A percentile compares a stretch with the other conserved stretches of the same genome.
Conservation (phyloP, 2,113 vertebrate species). For the Chloebia gouldiae region DNA sequence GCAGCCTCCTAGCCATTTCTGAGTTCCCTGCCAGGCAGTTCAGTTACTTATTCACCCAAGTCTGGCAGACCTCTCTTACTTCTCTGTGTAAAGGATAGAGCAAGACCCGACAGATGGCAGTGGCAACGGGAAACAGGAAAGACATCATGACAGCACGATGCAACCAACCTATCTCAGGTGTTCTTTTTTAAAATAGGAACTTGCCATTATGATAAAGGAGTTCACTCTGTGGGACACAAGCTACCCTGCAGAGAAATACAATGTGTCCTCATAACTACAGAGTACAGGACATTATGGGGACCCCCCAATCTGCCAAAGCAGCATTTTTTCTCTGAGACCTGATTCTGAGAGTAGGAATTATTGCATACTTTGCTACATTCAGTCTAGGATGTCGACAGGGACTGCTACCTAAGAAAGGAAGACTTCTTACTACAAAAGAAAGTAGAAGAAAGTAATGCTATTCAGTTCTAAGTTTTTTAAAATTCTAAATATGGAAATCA, state of each 20-base stretch:
- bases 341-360: background rate
- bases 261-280: background rate
- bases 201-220: background rate
- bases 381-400: background rate
- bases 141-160: background rate
- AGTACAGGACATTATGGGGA: background rate
- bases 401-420: background rate
- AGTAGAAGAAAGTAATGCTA: background rate
- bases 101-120: slow-evolving; percentile 24
- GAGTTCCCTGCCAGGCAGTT: background rate
- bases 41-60: background rate
- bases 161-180: background rate
- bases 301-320: background rate
- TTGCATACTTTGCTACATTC: background rate
- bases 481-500: background rate
- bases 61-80: background rate
- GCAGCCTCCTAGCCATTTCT: background rate
- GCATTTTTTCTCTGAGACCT: background rate
- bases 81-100: background rate
- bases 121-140: background rate
- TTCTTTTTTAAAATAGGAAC: slow-evolving; percentile 26
- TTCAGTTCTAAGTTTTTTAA: background rate
- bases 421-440: background rate
- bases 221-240: background rate
- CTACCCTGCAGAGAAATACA: background rate